Evolutionary conservation across 2,888 invertebrate species (phyloP).

Genomic region (Drosophila yooni): DNA sequence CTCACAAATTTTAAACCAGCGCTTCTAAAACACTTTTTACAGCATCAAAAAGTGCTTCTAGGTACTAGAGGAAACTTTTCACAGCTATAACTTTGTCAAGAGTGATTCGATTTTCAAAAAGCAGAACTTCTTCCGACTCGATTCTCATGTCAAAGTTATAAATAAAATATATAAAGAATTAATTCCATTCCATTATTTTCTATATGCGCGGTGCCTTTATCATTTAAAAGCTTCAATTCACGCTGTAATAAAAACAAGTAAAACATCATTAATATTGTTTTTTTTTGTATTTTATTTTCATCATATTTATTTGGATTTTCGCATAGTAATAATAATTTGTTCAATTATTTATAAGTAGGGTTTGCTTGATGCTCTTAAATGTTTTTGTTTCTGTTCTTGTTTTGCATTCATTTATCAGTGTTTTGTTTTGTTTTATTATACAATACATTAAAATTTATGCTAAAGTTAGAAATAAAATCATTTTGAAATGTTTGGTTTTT

Average conservation of each 20-base stretch:
- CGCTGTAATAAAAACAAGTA: not conserved
- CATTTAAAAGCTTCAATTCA: not conserved
- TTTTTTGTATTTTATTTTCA: conserved; percentile 38
- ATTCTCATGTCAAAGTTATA: not conserved
- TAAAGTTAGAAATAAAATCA: conserved; percentile 75
- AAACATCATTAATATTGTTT: conserved; percentile 26
- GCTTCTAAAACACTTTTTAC: not conserved
- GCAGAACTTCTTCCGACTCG: no score
- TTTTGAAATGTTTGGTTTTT: conserved; percentile 59
- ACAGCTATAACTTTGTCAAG: no score
- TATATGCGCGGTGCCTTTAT: not conserved
- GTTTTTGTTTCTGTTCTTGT: conserved; percentile 16
- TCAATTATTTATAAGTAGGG: conserved; percentile 58
- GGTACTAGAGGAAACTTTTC: no score
- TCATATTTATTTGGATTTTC: conserved; percentile 76
- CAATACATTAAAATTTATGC: conserved; percentile 73
- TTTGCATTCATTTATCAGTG: conserved; percentile 20
- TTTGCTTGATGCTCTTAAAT: conserved; percentile 42
- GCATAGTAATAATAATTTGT: conserved; percentile 73
- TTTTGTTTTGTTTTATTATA: conserved; percentile 13
- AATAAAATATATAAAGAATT: not conserved
- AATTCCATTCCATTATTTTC: not conserved
- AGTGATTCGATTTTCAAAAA: no score
- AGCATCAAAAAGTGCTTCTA: no score
- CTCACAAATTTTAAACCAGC: not conserved